Conservation (phyloP, 2,888 invertebrate species). For the Nemoura dubitans region DNA sequence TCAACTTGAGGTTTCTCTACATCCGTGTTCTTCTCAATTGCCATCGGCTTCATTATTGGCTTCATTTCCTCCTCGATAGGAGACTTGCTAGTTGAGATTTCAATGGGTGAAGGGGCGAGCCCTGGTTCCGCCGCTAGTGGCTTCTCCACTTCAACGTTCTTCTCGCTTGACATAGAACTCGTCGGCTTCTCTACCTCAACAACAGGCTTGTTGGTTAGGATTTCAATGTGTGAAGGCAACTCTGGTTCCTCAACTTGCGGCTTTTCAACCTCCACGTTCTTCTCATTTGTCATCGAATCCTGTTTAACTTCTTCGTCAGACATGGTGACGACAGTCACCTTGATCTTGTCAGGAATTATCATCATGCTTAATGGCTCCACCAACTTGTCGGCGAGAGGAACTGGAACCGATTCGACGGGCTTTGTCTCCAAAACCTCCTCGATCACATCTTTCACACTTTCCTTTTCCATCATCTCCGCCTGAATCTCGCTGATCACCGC, state of each 20-base stretch:
- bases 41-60: not conserved
- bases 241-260: not conserved
- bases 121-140: not conserved
- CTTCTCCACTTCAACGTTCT: not conserved
- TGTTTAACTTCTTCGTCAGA: conserved; percentile 27
- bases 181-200: not conserved
- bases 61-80: not conserved
- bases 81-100: not conserved
- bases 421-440: not conserved
- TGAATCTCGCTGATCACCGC: conserved; percentile 52
- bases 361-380: not conserved
- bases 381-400: not conserved
- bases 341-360: not conserved
- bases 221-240: not conserved
- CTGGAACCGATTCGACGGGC: not conserved
- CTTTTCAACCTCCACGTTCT: not conserved
- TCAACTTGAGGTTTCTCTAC: not conserved
- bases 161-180: not conserved
- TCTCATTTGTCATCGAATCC: not conserved
- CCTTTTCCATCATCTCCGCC: conserved; percentile 24
- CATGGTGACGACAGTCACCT: conserved; percentile 24
- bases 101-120: not conserved
- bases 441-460: conserved; percentile 19
- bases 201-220: not conserved
- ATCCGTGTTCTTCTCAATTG: not conserved